Conservation (phyloP, 2,888 invertebrate species). For the Pammene fasciana region DNA sequence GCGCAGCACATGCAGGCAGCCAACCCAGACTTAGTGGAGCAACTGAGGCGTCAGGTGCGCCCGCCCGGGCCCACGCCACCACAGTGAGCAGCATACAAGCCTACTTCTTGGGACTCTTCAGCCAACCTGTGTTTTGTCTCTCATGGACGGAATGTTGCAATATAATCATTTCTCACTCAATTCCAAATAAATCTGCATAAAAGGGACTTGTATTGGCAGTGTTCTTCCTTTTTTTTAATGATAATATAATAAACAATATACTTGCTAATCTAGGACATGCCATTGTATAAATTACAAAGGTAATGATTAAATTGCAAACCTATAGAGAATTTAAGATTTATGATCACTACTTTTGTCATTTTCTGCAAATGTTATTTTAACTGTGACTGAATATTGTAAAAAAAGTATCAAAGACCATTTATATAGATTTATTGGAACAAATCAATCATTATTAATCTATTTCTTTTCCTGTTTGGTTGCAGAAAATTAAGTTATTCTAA, state of each 20-base stretch:
- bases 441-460: constrained; percentile 10
- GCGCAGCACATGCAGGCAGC: constrained; percentile 91
- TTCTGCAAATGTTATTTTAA: background rate
- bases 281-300: too few species aligned
- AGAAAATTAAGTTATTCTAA: constrained; percentile 24
- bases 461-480: constrained; percentile 8
- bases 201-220: background rate
- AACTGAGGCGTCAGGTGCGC: constrained; percentile 85
- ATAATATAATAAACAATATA: too few species aligned
- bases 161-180: constrained; percentile 22
- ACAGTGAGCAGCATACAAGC: constrained; percentile 51
- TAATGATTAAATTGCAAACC: too few species aligned
- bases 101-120: constrained; percentile 16
- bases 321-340: background rate
- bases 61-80: constrained; percentile 43
- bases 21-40: constrained; percentile 93
- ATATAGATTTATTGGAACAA: constrained; percentile 9
- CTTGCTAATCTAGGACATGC: background rate
- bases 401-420: background rate
- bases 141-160: constrained; percentile 21
- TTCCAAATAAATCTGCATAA: constrained; percentile 24
- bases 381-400: background rate
- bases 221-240: too few species aligned
- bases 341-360: background rate
- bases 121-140: constrained; percentile 20